Base-by-base conservation (phyloP, 2,888 invertebrate genomes). In the Limnephilus rhombicus region DNA sequence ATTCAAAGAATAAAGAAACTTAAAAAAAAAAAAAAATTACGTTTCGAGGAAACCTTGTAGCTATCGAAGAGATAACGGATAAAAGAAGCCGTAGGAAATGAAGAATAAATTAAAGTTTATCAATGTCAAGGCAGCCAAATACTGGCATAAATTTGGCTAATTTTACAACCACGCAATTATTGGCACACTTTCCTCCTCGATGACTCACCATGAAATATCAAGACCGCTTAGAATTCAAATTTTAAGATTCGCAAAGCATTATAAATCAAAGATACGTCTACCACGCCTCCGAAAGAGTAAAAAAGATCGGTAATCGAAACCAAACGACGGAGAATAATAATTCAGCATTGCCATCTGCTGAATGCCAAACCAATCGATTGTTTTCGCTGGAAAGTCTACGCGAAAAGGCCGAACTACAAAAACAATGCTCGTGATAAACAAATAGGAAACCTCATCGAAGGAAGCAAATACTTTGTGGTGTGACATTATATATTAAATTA, bases 271-370 rank as follows among this genome's bases (percentile, higher is more conserved):
- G 68, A 68, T 68, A 18, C 68, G 68, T 86, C 49, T 7, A 45
- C 49, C n/a, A 86, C 45, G 45, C 45, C 45, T 45, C 49, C 24
- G 31, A 45, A 45, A 45, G n/a, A 45, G 2, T n/a, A 49, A 12
- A 45, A 45, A 45, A 37, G 13, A 86, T 86, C 41, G 29, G 45
- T n/a, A 41, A 85, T 85, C 45, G 86, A 29, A 41, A 49, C 45
- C 15, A 86, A 86, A 41, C 45, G 86, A 86, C n/a, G 45, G 45
- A 5, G 45, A 86, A 86, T 86, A 86, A 86, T 86, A 15, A 83
- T 83, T 86, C 15, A 37, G 86, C 29, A 45, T 45, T 49, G 49
- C 41, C 86, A 45, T 45, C 24, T 86, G 86, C n/a, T 49, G 29
- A 41, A 86, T 86, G 24, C 29, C 24, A 86, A 86, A 86, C 45